Conservation (phyloP, 1,140 invertebrate species). For the Drosophila punjabiensis region DNA sequence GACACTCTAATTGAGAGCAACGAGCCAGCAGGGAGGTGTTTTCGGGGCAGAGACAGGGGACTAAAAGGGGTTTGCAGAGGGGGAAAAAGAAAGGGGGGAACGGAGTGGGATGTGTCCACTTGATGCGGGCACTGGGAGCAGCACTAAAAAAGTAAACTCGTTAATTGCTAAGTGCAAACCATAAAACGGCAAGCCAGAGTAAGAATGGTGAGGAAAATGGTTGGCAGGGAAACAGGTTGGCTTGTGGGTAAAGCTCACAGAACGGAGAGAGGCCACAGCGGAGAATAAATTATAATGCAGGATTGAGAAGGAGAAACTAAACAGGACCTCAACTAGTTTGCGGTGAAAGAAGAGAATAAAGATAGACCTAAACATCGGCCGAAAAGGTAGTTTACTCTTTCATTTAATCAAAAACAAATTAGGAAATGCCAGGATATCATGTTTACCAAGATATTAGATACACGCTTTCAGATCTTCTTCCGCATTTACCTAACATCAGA, state of each 20-base stretch:
- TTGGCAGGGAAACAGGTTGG: slow-evolving; percentile 4
- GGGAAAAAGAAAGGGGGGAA: not conserved
- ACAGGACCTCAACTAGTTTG: not conserved
- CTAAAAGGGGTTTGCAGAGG: not conserved
- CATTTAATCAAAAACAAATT: not conserved
- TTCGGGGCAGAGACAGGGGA: slow-evolving; percentile 1
- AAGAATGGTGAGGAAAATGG: slow-evolving; percentile 5
- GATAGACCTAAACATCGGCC: not conserved
- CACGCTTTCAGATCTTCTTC: not conserved
- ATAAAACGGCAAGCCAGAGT: slow-evolving; percentile 55
- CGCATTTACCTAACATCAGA: not conserved
- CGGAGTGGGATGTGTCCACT: slow-evolving; percentile 40
- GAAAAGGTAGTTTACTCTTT: not conserved
- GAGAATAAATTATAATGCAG: slow-evolving; percentile 6
- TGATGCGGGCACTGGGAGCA: slow-evolving; percentile 51
- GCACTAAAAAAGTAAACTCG: slow-evolving; percentile 71
- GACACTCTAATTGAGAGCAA: slow-evolving; percentile 68
- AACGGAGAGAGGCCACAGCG: not conserved
- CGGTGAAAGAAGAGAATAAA: not conserved
- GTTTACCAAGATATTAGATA: not conserved
- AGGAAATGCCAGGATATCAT: not conserved
- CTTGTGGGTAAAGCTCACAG: not conserved
- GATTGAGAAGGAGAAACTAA: not conserved
- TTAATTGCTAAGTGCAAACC: slow-evolving; percentile 76
- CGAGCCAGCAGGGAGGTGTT: slow-evolving; percentile 64